Evolutionary conservation across 1,140 invertebrate genomes (phyloP), one percentile per base, ranked within the genome.

Genomic region (Drosophila varians): DNA sequence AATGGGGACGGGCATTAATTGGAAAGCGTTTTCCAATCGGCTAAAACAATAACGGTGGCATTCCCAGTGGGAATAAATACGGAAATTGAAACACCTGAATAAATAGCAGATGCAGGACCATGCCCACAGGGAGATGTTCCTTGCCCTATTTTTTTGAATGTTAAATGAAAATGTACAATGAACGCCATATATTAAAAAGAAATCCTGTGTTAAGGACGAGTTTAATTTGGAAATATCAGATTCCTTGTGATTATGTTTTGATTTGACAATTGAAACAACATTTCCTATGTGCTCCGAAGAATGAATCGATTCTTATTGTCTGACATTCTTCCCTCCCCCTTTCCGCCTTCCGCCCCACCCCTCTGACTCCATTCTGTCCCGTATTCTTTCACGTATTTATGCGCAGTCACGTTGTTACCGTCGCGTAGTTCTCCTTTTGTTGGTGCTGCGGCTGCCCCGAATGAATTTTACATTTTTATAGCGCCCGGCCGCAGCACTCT

Each of bases 391-490:
- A 74, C 78, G 69, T 83, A 74, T 83, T 82, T 83, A 79, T 84
- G 79, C 79, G 80, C 80, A 86, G 79, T 86, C 79, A 84, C 76
- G 79, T 84, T 79, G 71, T 75, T 71, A 65, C 75, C 65, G 79
- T 84, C 79, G 61, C 46, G 47, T 66, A 43, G 16, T 19, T 48
- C 19, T 12, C 19, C 16, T 38, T 60, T 45, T n/a, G 61, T 74
- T 46, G 45, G 46, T 26, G 48, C 53, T 62, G 38, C 38, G 38
- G 38, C 38, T 42, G 38, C 55, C 66, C 66, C 64, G 79, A 84
- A 84, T 84, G 80, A 84, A 86, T 84, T 84, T 84, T 86, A 84
- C 80, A 84, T 84, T 84, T 84, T 86, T 84, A 86, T 84, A 72
- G 75, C 76, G 51, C 66, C 61, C 36, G 40, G 48, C 49, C 53